phyloP scores from a whole-genome alignment of 2,888 invertebrate genomes.

The Proisotoma minuta region DNA sequence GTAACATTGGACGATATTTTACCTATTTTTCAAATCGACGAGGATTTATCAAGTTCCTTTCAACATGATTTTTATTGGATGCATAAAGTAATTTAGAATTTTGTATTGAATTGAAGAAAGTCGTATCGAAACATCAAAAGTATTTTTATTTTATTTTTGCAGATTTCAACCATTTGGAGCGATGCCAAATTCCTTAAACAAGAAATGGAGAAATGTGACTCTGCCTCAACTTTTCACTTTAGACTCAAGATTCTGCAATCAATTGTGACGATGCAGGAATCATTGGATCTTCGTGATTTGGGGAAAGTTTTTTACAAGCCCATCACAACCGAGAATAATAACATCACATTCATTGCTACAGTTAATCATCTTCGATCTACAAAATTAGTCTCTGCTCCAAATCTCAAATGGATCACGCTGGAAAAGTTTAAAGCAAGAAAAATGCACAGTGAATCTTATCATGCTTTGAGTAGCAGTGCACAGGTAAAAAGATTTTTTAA shows the following conservation, averaged over 20 bases:
- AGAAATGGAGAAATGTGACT: slow-evolving; percentile 90
- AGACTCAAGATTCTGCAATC: slow-evolving; percentile 87
- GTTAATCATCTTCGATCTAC: slow-evolving; percentile 74
- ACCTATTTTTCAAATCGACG: slow-evolving; percentile 94
- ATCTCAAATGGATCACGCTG: slow-evolving; percentile 87
- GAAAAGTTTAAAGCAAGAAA: slow-evolving; percentile 57
- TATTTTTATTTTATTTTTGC: background rate
- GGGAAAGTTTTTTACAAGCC: slow-evolving; percentile 93
- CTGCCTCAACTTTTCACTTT: slow-evolving; percentile 81
- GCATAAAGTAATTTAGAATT: slow-evolving; percentile 67
- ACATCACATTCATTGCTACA: slow-evolving; percentile 76
- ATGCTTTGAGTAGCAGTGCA: background rate
- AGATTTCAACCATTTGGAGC: slow-evolving; percentile 95
- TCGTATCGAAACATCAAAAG: background rate
- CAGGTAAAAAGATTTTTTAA: slow-evolving; percentile 9
- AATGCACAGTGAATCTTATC: slow-evolving; percentile 1
- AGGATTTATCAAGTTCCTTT: slow-evolving; percentile 85
- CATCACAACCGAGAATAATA: slow-evolving; percentile 78
- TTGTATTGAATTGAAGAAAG: slow-evolving; percentile 4
- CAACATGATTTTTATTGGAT: slow-evolving; percentile 95
- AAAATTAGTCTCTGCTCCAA: slow-evolving; percentile 80
- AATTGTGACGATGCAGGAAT: slow-evolving; percentile 83
- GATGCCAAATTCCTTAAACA: slow-evolving; percentile 85
- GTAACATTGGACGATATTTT: slow-evolving; percentile 96
- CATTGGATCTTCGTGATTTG: slow-evolving; percentile 84